Base-by-base conservation (phyloP, 2,888 invertebrate species). In the Cryptosula pallasiana region DNA sequence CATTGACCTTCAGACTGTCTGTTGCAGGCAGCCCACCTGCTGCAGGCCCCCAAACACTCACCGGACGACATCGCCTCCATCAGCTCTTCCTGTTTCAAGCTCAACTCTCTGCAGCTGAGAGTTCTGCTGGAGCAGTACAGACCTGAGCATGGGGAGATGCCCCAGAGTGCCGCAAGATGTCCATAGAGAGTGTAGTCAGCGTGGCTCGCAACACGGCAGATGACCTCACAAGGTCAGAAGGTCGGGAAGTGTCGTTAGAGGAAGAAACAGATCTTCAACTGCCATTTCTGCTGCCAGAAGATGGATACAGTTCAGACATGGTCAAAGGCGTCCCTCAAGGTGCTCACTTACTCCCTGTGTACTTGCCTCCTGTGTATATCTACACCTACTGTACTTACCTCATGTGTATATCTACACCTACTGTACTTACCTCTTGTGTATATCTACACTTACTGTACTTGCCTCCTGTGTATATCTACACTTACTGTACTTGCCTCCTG, bases 241-340 rank as follows among this genome's bases (percentile, higher is more conserved):
- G 95, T 0, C 88, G 94, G 20, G 93, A 94, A 86, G 90, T 94
- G 74, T 89, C 92, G 0, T 86, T 98, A 71, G 96, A 98, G 85
- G 95, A 96, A 82, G 91, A 91, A 35, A 91, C 92, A 79, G 86
- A 88, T 74, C 88, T 98, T 57, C 92, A 93, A 79, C 88, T 97
- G 72, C 94, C 94, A 0, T 90, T 99, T 77, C 87, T 99, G 69
- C 89, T 98, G 73, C 98, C 99, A 0, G 96, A 97, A 82, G 98
- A 99, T 86, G 98, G 96, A 27, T 97, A 95, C 87, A 95, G 95
- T 81, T 95, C 95, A 82, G 97, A 98, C 86, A 94, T 95, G 73
- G 93, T 95, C 71, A 88, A 92, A 74, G 96, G 96, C 69, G 92
- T 98, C 73, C 97, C 97, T 36, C 82, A 85, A 72, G 95, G 69